A percentile compares a stretch with the other conserved stretches of the same genome.
These are phyloP conservation scores for Ceratitis capitata DNA, from an alignment of 1,140 invertebrate genomes.

Conservation along the genomic window DNA sequence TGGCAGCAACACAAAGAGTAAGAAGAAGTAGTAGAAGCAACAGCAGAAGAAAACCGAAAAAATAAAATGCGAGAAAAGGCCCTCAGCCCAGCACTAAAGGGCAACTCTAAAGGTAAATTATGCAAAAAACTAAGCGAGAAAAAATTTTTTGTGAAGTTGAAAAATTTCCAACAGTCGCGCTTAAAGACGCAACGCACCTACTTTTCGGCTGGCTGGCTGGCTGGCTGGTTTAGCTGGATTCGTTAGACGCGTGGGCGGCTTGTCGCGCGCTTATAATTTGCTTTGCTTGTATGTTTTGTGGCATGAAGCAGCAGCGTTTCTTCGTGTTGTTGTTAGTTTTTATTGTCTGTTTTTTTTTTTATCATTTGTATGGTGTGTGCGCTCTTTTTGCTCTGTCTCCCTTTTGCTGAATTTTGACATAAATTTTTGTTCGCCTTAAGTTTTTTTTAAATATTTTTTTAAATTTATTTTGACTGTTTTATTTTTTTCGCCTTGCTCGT, in stretches of 20 bases:
- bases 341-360: not conserved
- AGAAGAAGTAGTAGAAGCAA: not conserved
- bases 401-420: slow-evolving; percentile 10
- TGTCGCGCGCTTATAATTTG: slow-evolving; percentile 32
- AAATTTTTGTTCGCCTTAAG: not conserved
- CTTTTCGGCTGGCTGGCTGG: not conserved
- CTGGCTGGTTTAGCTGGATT: not conserved
- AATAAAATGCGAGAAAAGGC: not conserved
- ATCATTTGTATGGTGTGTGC: not conserved
- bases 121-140: not conserved
- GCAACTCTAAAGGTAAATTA: not conserved
- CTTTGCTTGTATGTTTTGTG: not conserved
- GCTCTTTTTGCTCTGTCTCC: not conserved
- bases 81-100: not conserved
- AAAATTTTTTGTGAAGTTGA: not conserved
- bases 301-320: not conserved
- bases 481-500: not conserved
- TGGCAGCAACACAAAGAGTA: not conserved
- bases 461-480: not conserved
- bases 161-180: not conserved
- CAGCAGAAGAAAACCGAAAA: not conserved
- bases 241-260: slow-evolving; percentile 21
- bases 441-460: not conserved
- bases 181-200: slow-evolving; percentile 18
- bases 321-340: not conserved